Conservation (phyloP, 2,888 invertebrate species). For the Pheosia gnoma region DNA sequence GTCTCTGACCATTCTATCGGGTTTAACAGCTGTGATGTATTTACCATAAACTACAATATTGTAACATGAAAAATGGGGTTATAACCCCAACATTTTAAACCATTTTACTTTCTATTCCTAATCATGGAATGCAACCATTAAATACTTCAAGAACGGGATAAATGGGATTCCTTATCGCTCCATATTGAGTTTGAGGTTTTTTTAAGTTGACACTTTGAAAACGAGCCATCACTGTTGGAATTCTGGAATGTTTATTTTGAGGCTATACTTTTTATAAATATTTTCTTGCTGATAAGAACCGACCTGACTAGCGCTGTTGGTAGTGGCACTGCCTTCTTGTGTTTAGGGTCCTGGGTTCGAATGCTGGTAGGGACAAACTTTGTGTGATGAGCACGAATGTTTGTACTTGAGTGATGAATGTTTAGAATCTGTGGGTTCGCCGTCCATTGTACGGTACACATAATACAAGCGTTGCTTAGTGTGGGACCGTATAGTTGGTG, state of each 20-base stretch:
- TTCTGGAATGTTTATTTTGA: constrained; percentile 1
- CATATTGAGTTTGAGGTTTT: background rate
- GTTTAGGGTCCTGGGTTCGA: no score
- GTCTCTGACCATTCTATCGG: no score
- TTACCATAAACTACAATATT: background rate
- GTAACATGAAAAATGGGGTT: background rate
- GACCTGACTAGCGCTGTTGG: no score
- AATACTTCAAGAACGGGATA: background rate
- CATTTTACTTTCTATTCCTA: constrained; percentile 1
- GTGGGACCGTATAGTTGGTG: no score
- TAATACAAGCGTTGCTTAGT: no score
- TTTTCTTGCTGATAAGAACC: background rate
- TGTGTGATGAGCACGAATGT: no score
- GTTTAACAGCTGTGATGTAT: no score
- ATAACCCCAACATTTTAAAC: background rate
- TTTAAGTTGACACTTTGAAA: background rate
- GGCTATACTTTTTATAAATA: background rate
- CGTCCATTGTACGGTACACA: no score
- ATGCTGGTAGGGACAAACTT: no score
- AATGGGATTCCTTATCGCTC: background rate
- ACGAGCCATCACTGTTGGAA: background rate
- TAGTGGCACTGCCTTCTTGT: no score
- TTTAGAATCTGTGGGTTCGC: no score
- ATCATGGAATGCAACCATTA: background rate
- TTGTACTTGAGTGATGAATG: no score